Conservation (phyloP, 2,797 vertebrate genomes). For the Sebastes minor region DNA sequence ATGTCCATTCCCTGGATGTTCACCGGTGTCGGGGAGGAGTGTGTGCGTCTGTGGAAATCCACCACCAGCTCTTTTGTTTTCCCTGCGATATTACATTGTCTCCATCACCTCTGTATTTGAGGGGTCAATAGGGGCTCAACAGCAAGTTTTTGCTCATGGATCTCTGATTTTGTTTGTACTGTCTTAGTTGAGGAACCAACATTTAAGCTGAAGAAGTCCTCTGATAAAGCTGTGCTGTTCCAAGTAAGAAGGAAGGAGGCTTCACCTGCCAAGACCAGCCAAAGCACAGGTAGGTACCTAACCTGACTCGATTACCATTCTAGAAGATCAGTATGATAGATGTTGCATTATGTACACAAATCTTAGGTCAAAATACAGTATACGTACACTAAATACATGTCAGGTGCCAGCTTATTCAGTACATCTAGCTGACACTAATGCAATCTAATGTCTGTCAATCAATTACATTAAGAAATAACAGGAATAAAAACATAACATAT, state of each 20-base stretch:
- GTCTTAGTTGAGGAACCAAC: conserved; percentile 68
- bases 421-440: background rate
- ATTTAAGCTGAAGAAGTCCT: conserved; percentile 85
- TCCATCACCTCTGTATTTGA: background rate
- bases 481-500: no score
- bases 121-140: background rate
- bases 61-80: no score
- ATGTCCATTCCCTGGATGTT: no score
- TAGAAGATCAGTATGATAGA: background rate
- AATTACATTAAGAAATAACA: no score
- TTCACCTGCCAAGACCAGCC: conserved; percentile 22
- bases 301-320: background rate
- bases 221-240: conserved; percentile 86
- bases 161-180: background rate
- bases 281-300: conserved; percentile 50
- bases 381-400: background rate
- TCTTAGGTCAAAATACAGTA: background rate
- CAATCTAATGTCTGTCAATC: no score
- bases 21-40: no score
- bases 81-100: background rate
- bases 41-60: no score
- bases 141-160: background rate
- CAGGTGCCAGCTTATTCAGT: background rate
- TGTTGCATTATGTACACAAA: background rate
- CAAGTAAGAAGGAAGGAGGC: conserved; percentile 79